A percentile compares a stretch with the other conserved stretches of the same genome.
Evolutionary conservation across 2,888 invertebrate genomes (phyloP).

Genomic region (Dasysyrphus albostriatus): DNA sequence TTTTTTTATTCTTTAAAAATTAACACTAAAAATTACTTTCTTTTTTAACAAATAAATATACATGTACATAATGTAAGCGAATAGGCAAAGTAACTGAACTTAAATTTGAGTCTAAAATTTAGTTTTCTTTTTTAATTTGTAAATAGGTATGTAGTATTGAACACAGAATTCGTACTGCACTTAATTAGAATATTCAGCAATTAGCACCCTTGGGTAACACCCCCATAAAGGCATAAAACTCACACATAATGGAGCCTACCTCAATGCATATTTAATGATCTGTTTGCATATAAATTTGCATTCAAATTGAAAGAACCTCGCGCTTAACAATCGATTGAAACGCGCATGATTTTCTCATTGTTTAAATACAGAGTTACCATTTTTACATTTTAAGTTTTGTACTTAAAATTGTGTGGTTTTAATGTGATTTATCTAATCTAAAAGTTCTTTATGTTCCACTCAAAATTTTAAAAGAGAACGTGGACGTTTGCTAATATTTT

Average conservation of each 20-base stretch:
- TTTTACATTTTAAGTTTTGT: too few species aligned
- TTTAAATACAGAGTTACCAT: neutral
- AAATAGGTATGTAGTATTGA: neutral
- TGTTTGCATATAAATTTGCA: slow-evolving; percentile 19
- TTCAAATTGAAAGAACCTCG: slow-evolving; percentile 31
- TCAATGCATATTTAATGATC: slow-evolving; percentile 51
- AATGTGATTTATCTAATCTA: too few species aligned
- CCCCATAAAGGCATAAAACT: slow-evolving; percentile 8
- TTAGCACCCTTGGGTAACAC: slow-evolving; percentile 42
- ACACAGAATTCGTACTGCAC: neutral
- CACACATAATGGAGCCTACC: slow-evolving; percentile 31
- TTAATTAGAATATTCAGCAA: neutral
- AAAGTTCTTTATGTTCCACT: too few species aligned
- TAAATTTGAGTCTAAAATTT: neutral
- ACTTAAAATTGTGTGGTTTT: too few species aligned
- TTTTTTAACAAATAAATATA: too few species aligned
- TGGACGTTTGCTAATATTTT: too few species aligned
- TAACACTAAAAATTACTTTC: too few species aligned
- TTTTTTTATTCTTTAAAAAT: too few species aligned
- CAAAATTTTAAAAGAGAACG: too few species aligned
- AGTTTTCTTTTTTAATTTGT: neutral
- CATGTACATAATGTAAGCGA: too few species aligned
- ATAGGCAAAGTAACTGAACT: neutral
- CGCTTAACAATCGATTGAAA: slow-evolving; percentile 17
- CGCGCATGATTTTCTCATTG: slow-evolving; percentile 13